Conservation (phyloP, 2,797 vertebrate species). For the Oreochromis grahami region DNA sequence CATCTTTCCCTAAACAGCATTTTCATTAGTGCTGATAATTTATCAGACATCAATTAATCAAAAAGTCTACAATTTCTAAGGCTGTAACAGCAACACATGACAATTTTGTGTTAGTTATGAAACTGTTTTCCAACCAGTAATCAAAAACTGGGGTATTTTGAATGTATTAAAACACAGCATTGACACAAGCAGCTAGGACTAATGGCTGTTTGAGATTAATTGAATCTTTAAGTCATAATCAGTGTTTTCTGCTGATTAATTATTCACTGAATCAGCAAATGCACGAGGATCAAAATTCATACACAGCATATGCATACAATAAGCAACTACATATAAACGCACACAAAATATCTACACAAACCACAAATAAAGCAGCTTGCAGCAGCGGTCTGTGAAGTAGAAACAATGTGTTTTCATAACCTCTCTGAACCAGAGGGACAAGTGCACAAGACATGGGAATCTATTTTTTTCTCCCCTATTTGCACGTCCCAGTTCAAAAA, state of each 20-base stretch:
- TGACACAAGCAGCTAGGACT: neutral
- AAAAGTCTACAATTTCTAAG: neutral
- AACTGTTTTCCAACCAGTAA: neutral
- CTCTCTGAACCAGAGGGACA: conserved; percentile 20
- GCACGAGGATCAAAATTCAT: neutral
- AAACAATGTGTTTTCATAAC: conserved; percentile 55
- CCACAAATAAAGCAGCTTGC: neutral
- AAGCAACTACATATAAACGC: neutral
- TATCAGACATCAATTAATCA: neutral
- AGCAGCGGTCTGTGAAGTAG: conserved; percentile 24
- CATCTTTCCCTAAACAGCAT: neutral
- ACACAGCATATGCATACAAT: neutral
- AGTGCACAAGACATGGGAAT: conserved; percentile 14
- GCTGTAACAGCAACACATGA: neutral
- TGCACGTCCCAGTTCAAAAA: conserved; percentile 46
- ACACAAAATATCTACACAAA: neutral
- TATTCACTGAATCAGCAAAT: neutral
- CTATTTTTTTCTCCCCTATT: conserved; percentile 25
- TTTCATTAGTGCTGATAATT: neutral
- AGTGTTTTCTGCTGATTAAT: neutral
- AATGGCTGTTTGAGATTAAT: neutral
- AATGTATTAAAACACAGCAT: neutral
- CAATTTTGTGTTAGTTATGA: neutral
- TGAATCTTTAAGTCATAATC: neutral
- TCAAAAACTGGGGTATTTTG: neutral